These are phyloP conservation scores for Carduelis carduelis DNA, from an alignment of 2,797 vertebrate genomes.

Conservation along the genomic window DNA sequence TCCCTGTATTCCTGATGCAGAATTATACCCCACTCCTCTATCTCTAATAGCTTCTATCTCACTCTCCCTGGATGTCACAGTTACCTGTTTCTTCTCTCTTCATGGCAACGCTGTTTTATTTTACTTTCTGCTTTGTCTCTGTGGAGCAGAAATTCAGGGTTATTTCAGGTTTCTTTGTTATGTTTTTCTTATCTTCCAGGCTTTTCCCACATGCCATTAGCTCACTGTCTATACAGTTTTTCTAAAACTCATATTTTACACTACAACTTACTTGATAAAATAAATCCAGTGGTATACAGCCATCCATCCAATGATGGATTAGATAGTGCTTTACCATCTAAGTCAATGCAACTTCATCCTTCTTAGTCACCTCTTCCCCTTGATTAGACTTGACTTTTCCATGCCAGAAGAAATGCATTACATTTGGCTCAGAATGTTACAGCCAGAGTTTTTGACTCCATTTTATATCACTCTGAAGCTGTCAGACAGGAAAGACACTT, in stretches of 20 bases:
- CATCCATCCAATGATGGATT: background rate
- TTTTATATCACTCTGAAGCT: background rate
- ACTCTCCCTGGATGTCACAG: background rate
- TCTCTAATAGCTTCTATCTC: background rate
- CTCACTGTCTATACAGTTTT: background rate
- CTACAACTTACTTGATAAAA: background rate
- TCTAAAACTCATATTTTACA: background rate
- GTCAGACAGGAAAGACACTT: background rate
- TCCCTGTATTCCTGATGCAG: background rate
- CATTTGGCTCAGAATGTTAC: background rate
- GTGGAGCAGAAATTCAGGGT: background rate
- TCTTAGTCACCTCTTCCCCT: background rate
- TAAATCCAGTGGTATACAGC: background rate
- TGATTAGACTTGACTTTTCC: background rate
- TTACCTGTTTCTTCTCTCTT: background rate
- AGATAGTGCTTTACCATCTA: background rate
- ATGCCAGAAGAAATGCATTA: background rate
- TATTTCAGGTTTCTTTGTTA: background rate
- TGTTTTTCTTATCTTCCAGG: background rate
- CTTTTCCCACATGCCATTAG: background rate
- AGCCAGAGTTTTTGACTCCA: background rate
- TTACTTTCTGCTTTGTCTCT: background rate
- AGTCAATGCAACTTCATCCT: background rate
- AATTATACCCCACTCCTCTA: background rate
- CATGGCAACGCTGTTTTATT: background rate